Conservation (phyloP, 2,888 invertebrate species). For the Parthenolecanium corni region DNA sequence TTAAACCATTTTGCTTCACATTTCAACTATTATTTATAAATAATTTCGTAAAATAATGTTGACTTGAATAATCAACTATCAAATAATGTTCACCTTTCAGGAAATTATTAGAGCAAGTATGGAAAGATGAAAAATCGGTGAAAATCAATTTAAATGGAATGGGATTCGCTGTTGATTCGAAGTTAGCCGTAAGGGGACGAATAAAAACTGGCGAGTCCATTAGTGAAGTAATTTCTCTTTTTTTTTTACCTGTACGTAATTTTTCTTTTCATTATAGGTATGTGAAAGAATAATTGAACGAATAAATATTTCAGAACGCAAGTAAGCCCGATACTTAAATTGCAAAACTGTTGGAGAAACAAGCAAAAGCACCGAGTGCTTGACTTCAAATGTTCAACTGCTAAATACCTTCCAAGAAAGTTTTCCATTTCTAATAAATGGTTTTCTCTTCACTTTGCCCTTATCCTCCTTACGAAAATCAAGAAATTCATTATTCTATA, state of each 20-base stretch:
- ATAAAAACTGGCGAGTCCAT: neutral
- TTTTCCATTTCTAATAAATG: too few species aligned
- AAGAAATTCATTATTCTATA: too few species aligned
- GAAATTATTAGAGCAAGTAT: constrained; percentile 23
- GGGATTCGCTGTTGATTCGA: constrained; percentile 30
- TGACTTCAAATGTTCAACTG: constrained; percentile 46
- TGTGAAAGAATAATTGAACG: too few species aligned
- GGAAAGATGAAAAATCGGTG: constrained; percentile 30
- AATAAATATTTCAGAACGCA: neutral
- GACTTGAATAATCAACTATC: too few species aligned
- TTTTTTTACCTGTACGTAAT: too few species aligned
- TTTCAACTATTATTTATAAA: too few species aligned
- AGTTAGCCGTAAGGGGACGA: neutral
- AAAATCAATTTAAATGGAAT: constrained; percentile 30
- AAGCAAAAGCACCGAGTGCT: constrained; percentile 30
- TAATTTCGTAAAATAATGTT: too few species aligned
- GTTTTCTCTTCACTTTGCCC: too few species aligned
- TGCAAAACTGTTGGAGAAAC: constrained; percentile 24
- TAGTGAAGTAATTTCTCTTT: neutral
- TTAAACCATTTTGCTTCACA: too few species aligned
- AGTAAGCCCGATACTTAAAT: neutral
- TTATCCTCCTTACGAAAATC: too few species aligned
- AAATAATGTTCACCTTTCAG: constrained; percentile 28
- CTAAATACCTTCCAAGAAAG: constrained; percentile 71
- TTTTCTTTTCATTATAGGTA: neutral